Evolutionary conservation across 2,113 vertebrate species (phyloP).

Genomic region (Rynchops niger): DNA sequence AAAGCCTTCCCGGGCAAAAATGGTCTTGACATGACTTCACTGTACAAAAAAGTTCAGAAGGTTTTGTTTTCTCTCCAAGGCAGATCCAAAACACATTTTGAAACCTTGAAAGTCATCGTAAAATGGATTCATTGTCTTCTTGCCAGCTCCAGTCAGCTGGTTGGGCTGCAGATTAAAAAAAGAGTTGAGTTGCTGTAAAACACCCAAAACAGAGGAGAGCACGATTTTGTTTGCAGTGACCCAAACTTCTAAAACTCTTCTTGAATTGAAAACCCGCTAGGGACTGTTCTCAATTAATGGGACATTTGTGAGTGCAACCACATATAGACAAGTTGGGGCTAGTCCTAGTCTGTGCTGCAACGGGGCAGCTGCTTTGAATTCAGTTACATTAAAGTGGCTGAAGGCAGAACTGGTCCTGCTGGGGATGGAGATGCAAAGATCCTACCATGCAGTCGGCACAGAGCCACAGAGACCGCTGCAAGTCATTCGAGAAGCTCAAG

Average conservation of each 20-base stretch:
- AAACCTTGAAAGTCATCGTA: neutral
- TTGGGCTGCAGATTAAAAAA: slow-evolving; percentile 27
- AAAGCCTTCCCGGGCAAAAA: neutral
- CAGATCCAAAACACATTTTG: slow-evolving; percentile 60
- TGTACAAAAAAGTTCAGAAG: slow-evolving; percentile 1
- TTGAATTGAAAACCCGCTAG: slow-evolving; percentile 29
- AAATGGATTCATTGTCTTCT: slow-evolving; percentile 25
- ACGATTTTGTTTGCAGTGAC: slow-evolving; percentile 30
- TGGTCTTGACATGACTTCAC: neutral
- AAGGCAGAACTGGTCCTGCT: slow-evolving; percentile 16
- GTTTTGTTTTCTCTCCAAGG: slow-evolving; percentile 45
- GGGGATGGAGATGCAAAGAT: neutral
- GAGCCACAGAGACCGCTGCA: neutral
- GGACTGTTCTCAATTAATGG: slow-evolving; percentile 41
- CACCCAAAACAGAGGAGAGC: slow-evolving; percentile 17
- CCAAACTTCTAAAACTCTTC: slow-evolving; percentile 47
- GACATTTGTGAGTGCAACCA: slow-evolving; percentile 19
- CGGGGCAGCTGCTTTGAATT: slow-evolving; percentile 31
- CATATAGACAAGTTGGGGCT: neutral
- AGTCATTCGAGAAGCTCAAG: neutral
- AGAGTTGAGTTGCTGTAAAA: neutral
- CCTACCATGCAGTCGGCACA: neutral
- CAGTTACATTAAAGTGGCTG: neutral
- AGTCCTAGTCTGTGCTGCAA: neutral
- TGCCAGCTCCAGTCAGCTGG: slow-evolving; percentile 61